Conservation (phyloP, 2,113 vertebrate species). For the Quiscalus mexicanus region DNA sequence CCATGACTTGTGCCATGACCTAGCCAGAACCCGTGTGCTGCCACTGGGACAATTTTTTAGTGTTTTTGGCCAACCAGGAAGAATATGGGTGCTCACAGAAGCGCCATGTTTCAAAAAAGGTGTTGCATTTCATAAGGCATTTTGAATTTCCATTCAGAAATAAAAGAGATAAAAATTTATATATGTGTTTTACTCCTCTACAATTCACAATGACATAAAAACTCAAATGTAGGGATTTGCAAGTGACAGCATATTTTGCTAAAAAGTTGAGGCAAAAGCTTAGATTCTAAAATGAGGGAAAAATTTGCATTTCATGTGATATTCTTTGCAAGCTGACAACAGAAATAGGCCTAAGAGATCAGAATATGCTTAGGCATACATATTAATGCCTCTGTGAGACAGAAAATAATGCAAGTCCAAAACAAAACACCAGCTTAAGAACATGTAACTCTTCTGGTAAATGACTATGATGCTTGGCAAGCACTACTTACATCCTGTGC, state of each 20-base stretch:
- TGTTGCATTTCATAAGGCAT: background rate
- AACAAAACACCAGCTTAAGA: background rate
- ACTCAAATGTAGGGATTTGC: background rate
- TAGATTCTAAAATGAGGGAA: background rate
- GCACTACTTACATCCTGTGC: background rate
- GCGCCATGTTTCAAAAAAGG: background rate
- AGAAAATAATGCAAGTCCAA: background rate
- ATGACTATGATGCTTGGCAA: background rate
- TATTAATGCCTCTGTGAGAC: background rate
- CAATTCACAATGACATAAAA: background rate
- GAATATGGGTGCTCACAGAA: background rate
- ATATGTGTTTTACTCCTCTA: background rate
- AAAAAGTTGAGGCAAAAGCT: background rate
- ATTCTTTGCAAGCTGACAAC: background rate
- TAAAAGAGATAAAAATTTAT: background rate
- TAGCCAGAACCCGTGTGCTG: accelerated
- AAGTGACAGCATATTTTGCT: background rate
- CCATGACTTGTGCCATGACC: background rate
- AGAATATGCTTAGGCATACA: background rate
- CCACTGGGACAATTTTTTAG: background rate
- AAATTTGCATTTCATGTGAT: background rate
- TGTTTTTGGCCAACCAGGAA: background rate
- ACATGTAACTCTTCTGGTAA: background rate
- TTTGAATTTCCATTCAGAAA: background rate
- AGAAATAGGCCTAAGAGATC: background rate